Conservation (phyloP, 2,797 vertebrate genomes). For the Microhierax caerulescens region DNA sequence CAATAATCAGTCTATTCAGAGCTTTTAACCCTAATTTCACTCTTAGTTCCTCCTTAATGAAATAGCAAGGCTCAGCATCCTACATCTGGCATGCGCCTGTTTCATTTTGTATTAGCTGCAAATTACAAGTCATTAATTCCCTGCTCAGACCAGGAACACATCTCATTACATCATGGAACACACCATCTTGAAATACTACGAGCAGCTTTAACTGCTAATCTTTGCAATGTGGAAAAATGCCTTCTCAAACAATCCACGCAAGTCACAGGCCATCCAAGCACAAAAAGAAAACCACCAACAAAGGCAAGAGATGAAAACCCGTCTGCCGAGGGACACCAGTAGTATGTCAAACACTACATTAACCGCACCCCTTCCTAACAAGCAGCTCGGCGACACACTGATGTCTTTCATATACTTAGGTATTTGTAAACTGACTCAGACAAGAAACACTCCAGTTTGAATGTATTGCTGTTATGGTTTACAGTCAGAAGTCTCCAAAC, state of each 20-base stretch:
- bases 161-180: neutral
- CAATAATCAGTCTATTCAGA: neutral
- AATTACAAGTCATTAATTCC: conserved; percentile 18
- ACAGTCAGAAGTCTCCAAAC: neutral
- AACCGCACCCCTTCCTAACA: neutral
- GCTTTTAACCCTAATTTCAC: conserved; percentile 8
- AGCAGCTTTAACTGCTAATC: neutral
- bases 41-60: conserved; percentile 6
- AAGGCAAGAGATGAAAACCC: neutral
- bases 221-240: neutral
- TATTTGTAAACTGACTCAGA: neutral
- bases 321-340: fast-evolving
- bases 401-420: neutral
- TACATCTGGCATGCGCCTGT: neutral
- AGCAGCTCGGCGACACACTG: fast-evolving
- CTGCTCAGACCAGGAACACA: neutral
- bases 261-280: neutral
- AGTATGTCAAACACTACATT: neutral
- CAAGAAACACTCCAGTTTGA: neutral
- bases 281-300: neutral
- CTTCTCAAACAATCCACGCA: neutral
- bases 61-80: neutral
- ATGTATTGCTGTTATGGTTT: neutral
- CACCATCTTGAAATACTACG: neutral
- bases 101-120: neutral